Base-by-base conservation (phyloP, 2,888 invertebrate species). In the Octonoba sinensis region DNA sequence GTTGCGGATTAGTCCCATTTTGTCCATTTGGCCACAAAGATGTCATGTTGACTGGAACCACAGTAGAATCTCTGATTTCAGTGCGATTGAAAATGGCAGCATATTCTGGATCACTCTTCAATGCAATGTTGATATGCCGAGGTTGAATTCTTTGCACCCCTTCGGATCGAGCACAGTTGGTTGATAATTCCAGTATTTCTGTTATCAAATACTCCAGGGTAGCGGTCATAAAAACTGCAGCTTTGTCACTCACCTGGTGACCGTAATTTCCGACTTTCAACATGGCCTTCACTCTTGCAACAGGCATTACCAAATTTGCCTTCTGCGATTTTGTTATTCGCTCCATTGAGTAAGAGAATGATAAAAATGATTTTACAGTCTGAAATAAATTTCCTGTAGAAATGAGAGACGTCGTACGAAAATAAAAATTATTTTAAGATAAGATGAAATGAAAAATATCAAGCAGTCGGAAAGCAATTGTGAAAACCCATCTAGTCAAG, bases 131-230 rank as follows among this genome's bases (percentile, higher is more conserved):
- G 11, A 62, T 36, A 36, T 62, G 60, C 3, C 20, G 36, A 4
- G 60, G 44, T 16, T 62, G 36, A n/a, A 62, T 62, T 13, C 60
- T 62, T 4, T 8, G 1, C 11, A 12, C 15, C 1, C n/a, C n/a
- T 1, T 62, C 44, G 8, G 4, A 12, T n/a, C 36, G 16, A 11
- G 44, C 60, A 12, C n/a, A 36, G 13, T 62, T 62, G 1, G 13
- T 16, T 16, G 60, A 62, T 18, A 62, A 36, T 44, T 62, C 60
- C 18, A 62, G 4, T 11, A 62, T 62, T 62, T 62, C 60, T n/a
- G 60, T 44, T 8, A 18, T 62, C 8, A 62, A 4, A 16, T 62
- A 62, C 36, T 62, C 22, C 1, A 62, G 44, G 11, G 18, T 22
- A 3, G 60, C 12, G 15, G 60, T 44, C n/a, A 44, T 11, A n/a